Evolutionary conservation across 1,140 invertebrate genomes (phyloP).

Genomic region (Heliconius nattereri): DNA sequence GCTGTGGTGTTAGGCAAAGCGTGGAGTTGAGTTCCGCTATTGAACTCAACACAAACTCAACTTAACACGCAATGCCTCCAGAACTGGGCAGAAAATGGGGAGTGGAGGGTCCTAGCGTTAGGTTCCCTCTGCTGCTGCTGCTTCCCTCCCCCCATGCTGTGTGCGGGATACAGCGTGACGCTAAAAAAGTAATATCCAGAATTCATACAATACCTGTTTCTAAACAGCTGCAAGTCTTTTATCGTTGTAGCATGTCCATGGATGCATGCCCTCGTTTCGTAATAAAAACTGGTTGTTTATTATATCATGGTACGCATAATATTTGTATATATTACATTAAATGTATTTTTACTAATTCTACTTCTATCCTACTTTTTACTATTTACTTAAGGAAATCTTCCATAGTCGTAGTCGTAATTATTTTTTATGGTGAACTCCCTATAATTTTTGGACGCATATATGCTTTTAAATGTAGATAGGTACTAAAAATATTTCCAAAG

Average conservation of each 20-base stretch:
- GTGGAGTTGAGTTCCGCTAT: too few relatives aligned
- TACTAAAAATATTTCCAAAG: background rate
- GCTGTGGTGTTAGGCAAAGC: too few relatives aligned
- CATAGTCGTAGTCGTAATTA: too few relatives aligned
- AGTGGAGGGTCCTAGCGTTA: too few relatives aligned
- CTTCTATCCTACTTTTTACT: background rate
- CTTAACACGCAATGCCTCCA: too few relatives aligned
- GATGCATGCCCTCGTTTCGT: constrained; percentile 42
- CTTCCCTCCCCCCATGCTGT: too few relatives aligned
- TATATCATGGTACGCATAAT: constrained; percentile 17
- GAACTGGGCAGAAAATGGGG: too few relatives aligned
- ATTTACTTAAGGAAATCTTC: background rate
- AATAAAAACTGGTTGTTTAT: constrained; percentile 42
- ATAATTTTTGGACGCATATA: background rate
- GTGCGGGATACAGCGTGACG: too few relatives aligned
- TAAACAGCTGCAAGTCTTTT: background rate
- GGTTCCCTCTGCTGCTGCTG: too few relatives aligned
- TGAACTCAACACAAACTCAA: too few relatives aligned
- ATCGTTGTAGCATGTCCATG: constrained; percentile 4
- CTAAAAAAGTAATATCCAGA: too few relatives aligned
- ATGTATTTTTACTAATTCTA: background rate
- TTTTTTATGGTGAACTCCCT: background rate
- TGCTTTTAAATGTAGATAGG: background rate
- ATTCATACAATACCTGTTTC: background rate
- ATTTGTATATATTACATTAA: background rate